Conservation (phyloP, 1,140 invertebrate species). For the Berghia stephanieae region DNA sequence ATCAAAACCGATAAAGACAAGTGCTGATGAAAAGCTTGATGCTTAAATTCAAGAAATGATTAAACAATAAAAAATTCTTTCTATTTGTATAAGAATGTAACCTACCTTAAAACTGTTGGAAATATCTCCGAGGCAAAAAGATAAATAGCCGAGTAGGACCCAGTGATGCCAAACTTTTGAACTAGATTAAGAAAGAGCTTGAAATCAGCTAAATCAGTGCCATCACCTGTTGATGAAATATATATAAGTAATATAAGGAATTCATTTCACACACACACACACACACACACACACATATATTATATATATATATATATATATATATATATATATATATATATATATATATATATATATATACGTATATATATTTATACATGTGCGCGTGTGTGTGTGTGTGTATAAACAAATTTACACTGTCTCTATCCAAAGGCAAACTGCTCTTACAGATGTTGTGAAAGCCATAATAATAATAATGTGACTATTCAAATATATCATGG, state of each 20-base stretch:
- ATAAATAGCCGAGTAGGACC: slow-evolving; percentile 71
- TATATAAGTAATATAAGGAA: not conserved
- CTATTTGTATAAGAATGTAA: no score
- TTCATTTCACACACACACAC: not conserved
- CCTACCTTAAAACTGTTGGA: slow-evolving; percentile 29
- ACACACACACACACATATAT: not conserved
- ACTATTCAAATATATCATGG: no score
- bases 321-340: not conserved
- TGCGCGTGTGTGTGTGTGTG: not conserved
- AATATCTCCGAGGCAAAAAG: slow-evolving; percentile 47
- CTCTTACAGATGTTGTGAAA: no score
- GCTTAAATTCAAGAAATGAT: not conserved
- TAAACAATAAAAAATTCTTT: not conserved
- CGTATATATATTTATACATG: not conserved
- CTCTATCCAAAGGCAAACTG: no score
- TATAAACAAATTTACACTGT: no score
- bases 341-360: not conserved
- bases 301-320: not conserved
- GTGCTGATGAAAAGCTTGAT: not conserved
- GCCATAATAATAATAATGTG: no score
- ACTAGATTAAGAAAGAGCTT: slow-evolving; percentile 78
- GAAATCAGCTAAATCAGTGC: slow-evolving; percentile 71
- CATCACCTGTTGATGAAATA: slow-evolving; percentile 42
- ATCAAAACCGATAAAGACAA: no score
- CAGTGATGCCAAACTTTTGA: slow-evolving; percentile 83